Conservation (phyloP, 2,888 invertebrate genomes). For the Globia sparganii region DNA sequence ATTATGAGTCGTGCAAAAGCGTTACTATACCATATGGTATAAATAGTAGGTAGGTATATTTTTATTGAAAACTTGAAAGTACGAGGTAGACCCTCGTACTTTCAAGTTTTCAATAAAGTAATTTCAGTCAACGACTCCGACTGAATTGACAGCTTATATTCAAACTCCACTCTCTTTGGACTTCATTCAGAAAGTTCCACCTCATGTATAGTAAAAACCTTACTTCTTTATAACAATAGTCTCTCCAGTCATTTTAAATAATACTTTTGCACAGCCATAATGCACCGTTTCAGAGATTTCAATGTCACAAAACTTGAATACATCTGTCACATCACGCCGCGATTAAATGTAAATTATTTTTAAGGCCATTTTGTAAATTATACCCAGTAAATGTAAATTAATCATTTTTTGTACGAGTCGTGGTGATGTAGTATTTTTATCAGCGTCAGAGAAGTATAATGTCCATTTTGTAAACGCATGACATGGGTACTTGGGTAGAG, state of each 20-base stretch:
- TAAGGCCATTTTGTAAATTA: conserved; percentile 9
- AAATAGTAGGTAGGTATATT: too few species aligned
- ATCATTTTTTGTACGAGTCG: conserved; percentile 4
- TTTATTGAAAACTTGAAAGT: not conserved
- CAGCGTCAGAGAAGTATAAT: not conserved
- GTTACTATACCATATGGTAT: too few species aligned
- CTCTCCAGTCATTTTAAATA: not conserved
- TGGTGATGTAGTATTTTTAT: conserved; percentile 23
- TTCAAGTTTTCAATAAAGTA: too few species aligned
- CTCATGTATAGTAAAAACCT: not conserved
- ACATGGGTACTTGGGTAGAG: not conserved
- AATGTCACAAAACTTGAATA: conserved; percentile 33
- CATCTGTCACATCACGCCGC: conserved; percentile 11
- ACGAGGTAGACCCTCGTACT: too few species aligned
- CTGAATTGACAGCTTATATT: not conserved
- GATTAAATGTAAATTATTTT: conserved; percentile 48
- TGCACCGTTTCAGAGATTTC: conserved; percentile 14
- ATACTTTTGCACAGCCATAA: not conserved
- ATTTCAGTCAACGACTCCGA: not conserved
- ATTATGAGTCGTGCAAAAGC: too few species aligned
- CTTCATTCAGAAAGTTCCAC: not conserved
- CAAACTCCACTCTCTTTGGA: not conserved
- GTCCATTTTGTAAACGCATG: conserved; percentile 27
- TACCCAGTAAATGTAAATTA: conserved; percentile 18
- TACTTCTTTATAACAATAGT: not conserved